Base-by-base conservation (phyloP, 2,797 vertebrate genomes). In the Hoplostethus atlanticus region DNA sequence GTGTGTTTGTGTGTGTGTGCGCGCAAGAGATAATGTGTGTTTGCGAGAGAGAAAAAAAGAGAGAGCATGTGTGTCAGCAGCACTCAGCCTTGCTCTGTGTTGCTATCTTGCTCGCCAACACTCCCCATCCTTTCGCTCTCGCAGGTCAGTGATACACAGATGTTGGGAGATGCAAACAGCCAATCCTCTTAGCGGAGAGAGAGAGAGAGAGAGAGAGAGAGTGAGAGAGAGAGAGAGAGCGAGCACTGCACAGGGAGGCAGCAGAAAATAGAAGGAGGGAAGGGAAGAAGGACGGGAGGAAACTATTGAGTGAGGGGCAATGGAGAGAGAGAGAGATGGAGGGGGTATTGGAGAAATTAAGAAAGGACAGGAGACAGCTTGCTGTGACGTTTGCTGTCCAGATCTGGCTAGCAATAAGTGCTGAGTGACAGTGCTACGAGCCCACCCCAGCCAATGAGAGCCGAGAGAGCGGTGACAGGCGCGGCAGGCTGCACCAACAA, bases 131-230 rank as follows among this genome's bases (percentile, higher is more conserved):
- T 93, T 94, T 92, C 93, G 95, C 91, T 91, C 90, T 88, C 83
- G 84, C 86, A 84, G 89, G 88, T 89, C 89, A 90, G 88, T 88
- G 90, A 92, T 91, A 87, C 88, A 90, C 91, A 92, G 87, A 93
- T 92, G 89, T 87, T 92, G 77, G 87, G 71, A 76, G 86, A 85
- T 13, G 73, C 77, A 76, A 79, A 77, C 77, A 87, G 82, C 90
- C 92, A 94, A 93, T 94, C 91, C 90, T 86, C 91, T 92, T 88
- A 88, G 83, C 88, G 90, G 68, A 91, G 84, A 78, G 52, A 36
- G 72, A 61, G 68, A 46, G 50, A 62, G 61, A 53, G 52, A 58
- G 60, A 74, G 90, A 85, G 64, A 44, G 79, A 75, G 67, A 6
- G 90, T 87, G 91, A 30, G 52, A 53, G 50, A 13, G 25, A 64